Percentiles rank a stretch among this genome's conserved stretches.
Conservation (phyloP, 2,888 invertebrate species). For the Agrotis ipsilon region DNA sequence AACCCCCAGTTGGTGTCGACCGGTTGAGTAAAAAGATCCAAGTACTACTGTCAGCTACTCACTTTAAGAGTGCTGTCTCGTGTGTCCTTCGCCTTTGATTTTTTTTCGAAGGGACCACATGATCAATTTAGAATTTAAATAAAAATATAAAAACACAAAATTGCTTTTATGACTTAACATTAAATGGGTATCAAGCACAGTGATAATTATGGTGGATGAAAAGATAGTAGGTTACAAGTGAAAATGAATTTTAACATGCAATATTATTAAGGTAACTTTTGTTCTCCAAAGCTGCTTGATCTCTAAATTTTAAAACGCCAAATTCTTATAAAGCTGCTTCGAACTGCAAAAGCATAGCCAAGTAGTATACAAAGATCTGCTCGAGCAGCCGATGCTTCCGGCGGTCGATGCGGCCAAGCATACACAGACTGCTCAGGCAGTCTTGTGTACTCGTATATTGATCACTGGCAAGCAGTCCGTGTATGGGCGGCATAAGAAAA, state of each 20-base stretch:
- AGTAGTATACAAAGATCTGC: too few relatives aligned
- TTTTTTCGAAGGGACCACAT: constrained; percentile 35
- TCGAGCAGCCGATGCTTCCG: too few relatives aligned
- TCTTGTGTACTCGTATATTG: too few relatives aligned
- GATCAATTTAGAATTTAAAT: not conserved
- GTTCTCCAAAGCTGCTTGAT: too few relatives aligned
- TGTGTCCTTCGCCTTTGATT: constrained; percentile 32
- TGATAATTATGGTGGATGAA: not conserved
- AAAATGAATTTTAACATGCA: constrained; percentile 18
- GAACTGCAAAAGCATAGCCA: too few relatives aligned
- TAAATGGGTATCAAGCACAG: not conserved
- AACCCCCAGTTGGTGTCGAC: not conserved
- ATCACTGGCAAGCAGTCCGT: too few relatives aligned
- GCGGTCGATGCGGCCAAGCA: too few relatives aligned
- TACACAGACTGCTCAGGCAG: too few relatives aligned
- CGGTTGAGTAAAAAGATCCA: constrained; percentile 7
- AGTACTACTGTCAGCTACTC: constrained; percentile 34
- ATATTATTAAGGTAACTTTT: not conserved
- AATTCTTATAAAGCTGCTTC: too few relatives aligned
- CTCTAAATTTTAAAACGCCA: not conserved
- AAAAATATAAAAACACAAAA: not conserved
- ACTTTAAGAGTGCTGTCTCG: constrained; percentile 23
- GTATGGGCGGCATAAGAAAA: too few relatives aligned
- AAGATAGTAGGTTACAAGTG: not conserved
- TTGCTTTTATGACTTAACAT: not conserved